Conservation (phyloP, 1,140 invertebrate species). For the Stegodyphus dumicola region DNA sequence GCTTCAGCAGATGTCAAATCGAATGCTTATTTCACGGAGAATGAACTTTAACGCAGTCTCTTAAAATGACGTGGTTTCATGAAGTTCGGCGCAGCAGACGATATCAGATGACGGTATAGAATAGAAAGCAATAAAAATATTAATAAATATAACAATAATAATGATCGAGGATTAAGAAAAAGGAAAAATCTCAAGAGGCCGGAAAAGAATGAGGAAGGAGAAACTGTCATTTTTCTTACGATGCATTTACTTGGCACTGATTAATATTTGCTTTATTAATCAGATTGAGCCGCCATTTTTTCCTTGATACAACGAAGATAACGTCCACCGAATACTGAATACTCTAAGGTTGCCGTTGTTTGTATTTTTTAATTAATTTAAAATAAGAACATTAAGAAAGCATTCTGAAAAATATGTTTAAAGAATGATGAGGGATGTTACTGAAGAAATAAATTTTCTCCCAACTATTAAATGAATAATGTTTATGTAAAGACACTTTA, state of each 20-base stretch:
- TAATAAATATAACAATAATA: constrained; percentile 40
- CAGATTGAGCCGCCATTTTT: constrained; percentile 17
- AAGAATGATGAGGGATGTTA: too few species aligned
- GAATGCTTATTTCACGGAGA: background rate
- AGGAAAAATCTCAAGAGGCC: background rate
- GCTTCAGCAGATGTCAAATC: background rate
- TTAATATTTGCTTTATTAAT: constrained; percentile 44
- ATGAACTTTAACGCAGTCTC: background rate
- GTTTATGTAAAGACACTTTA: too few species aligned
- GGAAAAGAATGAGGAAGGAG: background rate
- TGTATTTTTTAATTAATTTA: too few species aligned
- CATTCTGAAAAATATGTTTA: too few species aligned
- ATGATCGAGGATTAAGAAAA: background rate
- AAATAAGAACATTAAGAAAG: too few species aligned
- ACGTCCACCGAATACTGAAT: too few species aligned
- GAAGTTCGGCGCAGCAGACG: constrained; percentile 9
- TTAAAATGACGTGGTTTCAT: background rate
- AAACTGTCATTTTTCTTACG: constrained; percentile 23
- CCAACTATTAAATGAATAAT: too few species aligned
- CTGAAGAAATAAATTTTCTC: too few species aligned
- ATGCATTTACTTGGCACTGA: constrained; percentile 33
- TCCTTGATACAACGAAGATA: background rate
- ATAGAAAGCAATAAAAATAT: constrained; percentile 18
- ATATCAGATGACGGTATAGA: constrained; percentile 20
- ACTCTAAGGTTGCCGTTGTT: too few species aligned